Conservation (phyloP, 2,113 vertebrate species). For the Anarhynchus alexandrinus region DNA sequence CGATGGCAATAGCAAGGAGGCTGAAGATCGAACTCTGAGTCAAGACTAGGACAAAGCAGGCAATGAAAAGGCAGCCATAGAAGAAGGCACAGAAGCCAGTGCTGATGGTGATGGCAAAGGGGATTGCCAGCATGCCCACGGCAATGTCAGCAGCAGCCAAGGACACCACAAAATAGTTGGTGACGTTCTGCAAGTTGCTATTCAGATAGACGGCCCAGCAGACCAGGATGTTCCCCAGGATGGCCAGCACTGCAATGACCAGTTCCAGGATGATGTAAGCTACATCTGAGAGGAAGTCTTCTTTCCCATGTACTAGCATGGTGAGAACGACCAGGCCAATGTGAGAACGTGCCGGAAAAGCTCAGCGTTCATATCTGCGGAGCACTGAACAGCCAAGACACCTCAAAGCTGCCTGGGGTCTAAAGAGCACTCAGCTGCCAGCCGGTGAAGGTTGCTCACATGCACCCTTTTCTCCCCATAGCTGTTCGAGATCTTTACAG, state of each 20-base stretch:
- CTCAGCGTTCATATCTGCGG: slow-evolving; percentile 89
- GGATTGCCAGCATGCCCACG: slow-evolving; percentile 92
- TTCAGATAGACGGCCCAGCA: slow-evolving; percentile 96
- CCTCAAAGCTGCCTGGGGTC: not conserved
- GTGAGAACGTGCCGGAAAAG: slow-evolving; percentile 66
- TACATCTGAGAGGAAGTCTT: slow-evolving; percentile 47
- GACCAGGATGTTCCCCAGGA: slow-evolving; percentile 93
- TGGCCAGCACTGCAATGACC: slow-evolving; percentile 87
- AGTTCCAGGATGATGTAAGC: slow-evolving; percentile 89
- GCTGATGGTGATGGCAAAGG: slow-evolving; percentile 94
- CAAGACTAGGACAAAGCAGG: slow-evolving; percentile 93
- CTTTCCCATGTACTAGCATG: slow-evolving; percentile 74
- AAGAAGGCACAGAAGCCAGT: slow-evolving; percentile 93
- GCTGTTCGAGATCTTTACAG: not conserved
- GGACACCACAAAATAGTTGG: slow-evolving; percentile 95
- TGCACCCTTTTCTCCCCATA: not conserved
- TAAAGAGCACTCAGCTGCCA: not conserved
- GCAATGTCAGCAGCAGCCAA: slow-evolving; percentile 94
- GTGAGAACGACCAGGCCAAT: slow-evolving; percentile 64
- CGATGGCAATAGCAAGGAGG: slow-evolving; percentile 92
- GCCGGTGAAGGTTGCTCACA: not conserved
- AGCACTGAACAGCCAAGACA: slow-evolving; percentile 5
- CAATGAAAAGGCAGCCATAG: slow-evolving; percentile 94
- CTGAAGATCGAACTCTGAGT: slow-evolving; percentile 99
- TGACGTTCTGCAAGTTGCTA: slow-evolving; percentile 95